Evolutionary conservation across 2,888 invertebrate genomes (phyloP), one percentile per base, ranked within the genome.

Genomic region (Crossocerus cetratus): DNA sequence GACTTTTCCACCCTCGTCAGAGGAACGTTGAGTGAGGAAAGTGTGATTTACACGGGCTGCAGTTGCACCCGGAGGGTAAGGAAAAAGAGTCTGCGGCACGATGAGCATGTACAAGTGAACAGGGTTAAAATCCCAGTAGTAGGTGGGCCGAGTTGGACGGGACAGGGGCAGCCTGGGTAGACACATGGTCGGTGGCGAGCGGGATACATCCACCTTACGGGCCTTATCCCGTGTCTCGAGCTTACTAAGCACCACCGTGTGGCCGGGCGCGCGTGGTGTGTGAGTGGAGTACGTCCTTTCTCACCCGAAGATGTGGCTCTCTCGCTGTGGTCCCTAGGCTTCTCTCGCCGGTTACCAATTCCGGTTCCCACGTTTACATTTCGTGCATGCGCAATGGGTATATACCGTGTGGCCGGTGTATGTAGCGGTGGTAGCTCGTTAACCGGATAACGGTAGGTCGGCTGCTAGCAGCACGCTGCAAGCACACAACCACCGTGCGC

Each of bases 321-420:
- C 67, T 54, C 66, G 56, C 66, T 68, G 66, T 70, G 74, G 76
- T 72, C 80, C 83, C 81, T 79, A 73, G 79, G 32, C 32, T 32
- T 32, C 57, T 61, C 49, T 49, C 49, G 32, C 55, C 62, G 66
- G 56, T 74, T 73, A 75, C 81, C 88, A 87, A 89, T 90, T 90
- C 90, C 90, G 90, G 90, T 90, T 90, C 90, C 90, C 90, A 90
- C 90, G 90, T 90, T 90, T 89, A 89, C 89, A 90, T 90, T 90
- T 90, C 90, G 89, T 89, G 90, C 90, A 90, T 89, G 90, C 89
- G 89, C 89, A 88, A 90, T 89, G 87, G 85, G 83, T 77, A 81
- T 66, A 72, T 72, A 77, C 76, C 75, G 83, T 78, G 77, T 85
- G 84, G 86, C 81, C 85, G 86, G 84, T 84, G 86, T 86, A 85